phyloP scores from a whole-genome alignment of 2,888 invertebrate species.

The Eristalinus aeneus region DNA sequence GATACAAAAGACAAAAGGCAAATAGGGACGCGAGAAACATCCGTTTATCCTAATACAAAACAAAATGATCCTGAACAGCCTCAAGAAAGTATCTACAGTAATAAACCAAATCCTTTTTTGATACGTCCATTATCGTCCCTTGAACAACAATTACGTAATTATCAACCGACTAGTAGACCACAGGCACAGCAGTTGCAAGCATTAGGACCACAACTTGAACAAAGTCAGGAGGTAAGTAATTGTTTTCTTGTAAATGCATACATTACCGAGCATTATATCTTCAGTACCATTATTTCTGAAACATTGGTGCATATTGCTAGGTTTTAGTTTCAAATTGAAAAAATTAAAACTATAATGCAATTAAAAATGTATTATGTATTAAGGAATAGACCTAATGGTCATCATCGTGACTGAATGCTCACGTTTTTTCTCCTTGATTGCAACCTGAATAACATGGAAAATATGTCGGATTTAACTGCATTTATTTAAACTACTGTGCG shows the following conservation, averaged over 20 bases:
- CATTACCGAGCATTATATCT: too few species aligned
- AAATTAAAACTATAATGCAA: too few species aligned
- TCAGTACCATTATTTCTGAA: too few species aligned
- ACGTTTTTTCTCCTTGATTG: constrained; percentile 76
- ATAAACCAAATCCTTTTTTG: constrained; percentile 78
- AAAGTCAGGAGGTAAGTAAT: constrained; percentile 78
- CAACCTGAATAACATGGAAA: neutral
- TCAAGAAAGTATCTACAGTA: constrained; percentile 78
- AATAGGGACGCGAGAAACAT: constrained; percentile 77
- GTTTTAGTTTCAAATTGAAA: too few species aligned
- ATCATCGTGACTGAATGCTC: constrained; percentile 77
- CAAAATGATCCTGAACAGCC: constrained; percentile 78
- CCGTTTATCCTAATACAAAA: constrained; percentile 75
- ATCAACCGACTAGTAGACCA: constrained; percentile 76
- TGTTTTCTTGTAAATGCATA: neutral
- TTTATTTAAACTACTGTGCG: neutral
- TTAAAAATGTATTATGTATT: too few species aligned
- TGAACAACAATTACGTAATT: constrained; percentile 78
- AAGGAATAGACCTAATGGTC: too few species aligned
- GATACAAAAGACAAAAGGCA: constrained; percentile 78
- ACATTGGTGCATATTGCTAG: too few species aligned
- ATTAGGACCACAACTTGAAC: constrained; percentile 74
- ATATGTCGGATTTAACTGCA: constrained; percentile 36
- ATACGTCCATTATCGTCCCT: constrained; percentile 78
- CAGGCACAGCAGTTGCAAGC: constrained; percentile 74